Evolutionary conservation across 2,113 vertebrate genomes (phyloP).

Genomic region (Urocynchramus pylzowi): DNA sequence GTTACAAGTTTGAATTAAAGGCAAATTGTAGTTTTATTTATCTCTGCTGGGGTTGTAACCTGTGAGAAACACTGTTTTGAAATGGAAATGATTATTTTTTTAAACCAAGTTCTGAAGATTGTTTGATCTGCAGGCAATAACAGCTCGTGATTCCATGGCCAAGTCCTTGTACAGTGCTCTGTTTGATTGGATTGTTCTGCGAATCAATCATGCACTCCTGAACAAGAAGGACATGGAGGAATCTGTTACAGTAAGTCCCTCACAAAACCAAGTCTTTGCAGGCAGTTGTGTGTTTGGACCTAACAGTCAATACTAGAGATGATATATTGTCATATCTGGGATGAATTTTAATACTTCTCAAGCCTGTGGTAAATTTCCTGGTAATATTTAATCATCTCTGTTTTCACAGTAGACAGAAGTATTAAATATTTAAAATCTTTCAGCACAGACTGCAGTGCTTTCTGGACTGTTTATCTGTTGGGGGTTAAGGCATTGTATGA

Average conservation of each 20-base stretch:
- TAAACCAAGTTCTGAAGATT: background rate
- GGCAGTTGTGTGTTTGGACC: background rate
- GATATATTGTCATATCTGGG: background rate
- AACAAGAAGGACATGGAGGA: slow-evolving; percentile 98
- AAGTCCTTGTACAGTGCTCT: slow-evolving; percentile 98
- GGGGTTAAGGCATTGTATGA: background rate
- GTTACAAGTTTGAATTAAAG: background rate
- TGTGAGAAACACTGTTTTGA: background rate
- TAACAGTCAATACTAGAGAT: background rate
- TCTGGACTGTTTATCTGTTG: background rate
- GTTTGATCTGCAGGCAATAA: slow-evolving; percentile 83
- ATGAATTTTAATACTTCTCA: background rate
- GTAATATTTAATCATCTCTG: background rate
- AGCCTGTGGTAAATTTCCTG: background rate
- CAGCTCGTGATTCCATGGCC: slow-evolving; percentile 98
- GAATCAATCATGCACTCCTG: slow-evolving; percentile 96
- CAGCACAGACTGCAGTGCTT: background rate
- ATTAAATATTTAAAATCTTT: background rate
- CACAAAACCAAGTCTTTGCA: background rate
- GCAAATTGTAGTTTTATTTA: background rate
- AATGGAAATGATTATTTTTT: background rate
- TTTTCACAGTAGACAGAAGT: background rate
- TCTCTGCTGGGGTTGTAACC: background rate
- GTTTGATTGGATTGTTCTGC: slow-evolving; percentile 97
- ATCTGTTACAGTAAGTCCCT: slow-evolving; percentile 83